Conservation (phyloP, 2,888 invertebrate species). For the Dioctria rufipes region DNA sequence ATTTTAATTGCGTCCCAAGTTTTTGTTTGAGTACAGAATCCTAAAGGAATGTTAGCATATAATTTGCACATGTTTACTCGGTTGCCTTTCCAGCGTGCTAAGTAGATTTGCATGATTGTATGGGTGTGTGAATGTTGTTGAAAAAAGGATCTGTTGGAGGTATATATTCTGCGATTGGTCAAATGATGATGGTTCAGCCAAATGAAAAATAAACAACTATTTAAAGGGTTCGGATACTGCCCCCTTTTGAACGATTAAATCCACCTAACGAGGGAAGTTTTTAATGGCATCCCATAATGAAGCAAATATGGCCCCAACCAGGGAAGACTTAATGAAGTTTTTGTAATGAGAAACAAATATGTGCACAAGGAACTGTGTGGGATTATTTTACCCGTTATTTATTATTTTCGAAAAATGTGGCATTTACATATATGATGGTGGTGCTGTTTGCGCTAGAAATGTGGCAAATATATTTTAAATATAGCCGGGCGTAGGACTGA, state of each 20-base stretch:
- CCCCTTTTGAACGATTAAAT: slow-evolving; percentile 29
- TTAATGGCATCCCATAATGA: slow-evolving; percentile 46
- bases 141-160: slow-evolving; percentile 18
- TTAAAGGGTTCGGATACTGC: not conserved
- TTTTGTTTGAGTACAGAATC: slow-evolving; percentile 13
- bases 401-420: not conserved
- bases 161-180: slow-evolving; percentile 19
- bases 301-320: slow-evolving; percentile 28
- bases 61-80: slow-evolving; percentile 45
- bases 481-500: no score
- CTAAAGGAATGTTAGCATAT: slow-evolving; percentile 40
- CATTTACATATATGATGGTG: no score
- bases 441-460: no score
- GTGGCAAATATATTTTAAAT: no score
- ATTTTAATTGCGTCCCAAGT: slow-evolving; percentile 45
- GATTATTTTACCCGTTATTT: not conserved
- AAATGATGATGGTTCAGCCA: slow-evolving; percentile 37
- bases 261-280: slow-evolving; percentile 46
- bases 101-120: slow-evolving; percentile 16
- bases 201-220: slow-evolving; percentile 45
- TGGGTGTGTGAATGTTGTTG: not conserved
- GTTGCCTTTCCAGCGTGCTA: slow-evolving; percentile 13
- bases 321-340: slow-evolving; percentile 41
- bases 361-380: not conserved
- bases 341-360: slow-evolving; percentile 46